A percentile compares a stretch with the other conserved stretches of the same genome.
Conservation (phyloP, 2,113 vertebrate genomes). For the Pipa parva region DNA sequence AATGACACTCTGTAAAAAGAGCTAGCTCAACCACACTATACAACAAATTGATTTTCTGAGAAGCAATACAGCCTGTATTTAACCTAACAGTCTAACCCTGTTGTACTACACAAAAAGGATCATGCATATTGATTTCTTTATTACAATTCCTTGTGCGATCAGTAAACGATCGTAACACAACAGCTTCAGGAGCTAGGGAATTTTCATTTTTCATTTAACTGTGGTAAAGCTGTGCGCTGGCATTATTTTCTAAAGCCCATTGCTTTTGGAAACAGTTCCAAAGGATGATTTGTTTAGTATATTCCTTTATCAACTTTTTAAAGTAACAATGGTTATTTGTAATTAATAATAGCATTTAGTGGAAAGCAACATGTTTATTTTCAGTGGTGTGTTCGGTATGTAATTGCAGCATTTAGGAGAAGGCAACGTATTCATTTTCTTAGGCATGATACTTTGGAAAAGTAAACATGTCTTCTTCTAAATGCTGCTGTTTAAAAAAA, state of each 20-base stretch:
- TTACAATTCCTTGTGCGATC: slow-evolving; percentile 79
- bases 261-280: not conserved
- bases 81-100: slow-evolving; percentile 93
- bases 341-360: slow-evolving; percentile 36
- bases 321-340: slow-evolving; percentile 19
- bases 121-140: slow-evolving; percentile 91
- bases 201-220: slow-evolving; percentile 39
- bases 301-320: slow-evolving; percentile 27
- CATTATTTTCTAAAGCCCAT: not conserved
- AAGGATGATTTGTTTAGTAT: slow-evolving; percentile 27
- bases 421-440: slow-evolving; percentile 31
- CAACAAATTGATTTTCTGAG: slow-evolving; percentile 91
- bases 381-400: slow-evolving; percentile 3
- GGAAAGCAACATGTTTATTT: slow-evolving; percentile 29
- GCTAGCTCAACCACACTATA: slow-evolving; percentile 71
- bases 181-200: slow-evolving; percentile 46
- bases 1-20: slow-evolving; percentile 72
- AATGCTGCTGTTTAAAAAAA: slow-evolving; percentile 5
- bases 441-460: slow-evolving; percentile 24
- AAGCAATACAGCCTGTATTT: slow-evolving; percentile 89
- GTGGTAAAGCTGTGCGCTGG: slow-evolving; percentile 2
- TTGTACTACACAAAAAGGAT: slow-evolving; percentile 87
- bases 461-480: slow-evolving; percentile 24
- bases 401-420: slow-evolving; percentile 35
- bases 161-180: slow-evolving; percentile 67